A percentile compares a stretch with the other conserved stretches of the same genome.
Conservation (phyloP, 2,797 vertebrate genomes). For the Siniperca obscura region DNA sequence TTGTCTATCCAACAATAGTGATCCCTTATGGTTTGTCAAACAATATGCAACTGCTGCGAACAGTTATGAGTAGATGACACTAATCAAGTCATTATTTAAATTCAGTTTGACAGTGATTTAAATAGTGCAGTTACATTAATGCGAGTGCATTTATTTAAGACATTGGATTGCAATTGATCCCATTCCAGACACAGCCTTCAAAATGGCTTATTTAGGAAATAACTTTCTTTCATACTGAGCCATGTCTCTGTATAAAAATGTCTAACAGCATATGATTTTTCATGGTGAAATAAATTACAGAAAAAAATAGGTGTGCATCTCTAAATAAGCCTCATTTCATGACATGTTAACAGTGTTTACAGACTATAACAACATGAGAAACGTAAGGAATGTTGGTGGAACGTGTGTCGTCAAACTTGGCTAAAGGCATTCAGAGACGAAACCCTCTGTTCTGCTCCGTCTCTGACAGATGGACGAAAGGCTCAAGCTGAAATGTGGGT, state of each 20-base stretch:
- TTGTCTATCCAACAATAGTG: constrained; percentile 70
- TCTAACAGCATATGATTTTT: constrained; percentile 65
- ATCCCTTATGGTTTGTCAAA: constrained; percentile 77
- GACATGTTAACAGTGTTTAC: constrained; percentile 30
- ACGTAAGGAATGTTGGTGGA: constrained; percentile 49
- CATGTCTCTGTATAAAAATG: constrained; percentile 35
- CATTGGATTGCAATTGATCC: constrained; percentile 49
- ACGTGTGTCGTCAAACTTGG: constrained; percentile 29
- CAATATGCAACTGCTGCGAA: constrained; percentile 32
- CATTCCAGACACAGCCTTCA: constrained; percentile 28
- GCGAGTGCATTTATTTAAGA: constrained; percentile 50
- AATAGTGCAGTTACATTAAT: constrained; percentile 46
- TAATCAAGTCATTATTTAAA: constrained; percentile 58
- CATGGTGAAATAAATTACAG: constrained; percentile 81
- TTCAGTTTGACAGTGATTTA: constrained; percentile 56
- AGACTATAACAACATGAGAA: constrained; percentile 51
- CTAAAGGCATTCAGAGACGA: constrained; percentile 40
- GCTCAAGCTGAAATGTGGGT: constrained; percentile 14
- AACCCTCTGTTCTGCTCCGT: constrained; percentile 14
- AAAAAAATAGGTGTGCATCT: constrained; percentile 49
- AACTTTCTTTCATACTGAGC: constrained; percentile 4
- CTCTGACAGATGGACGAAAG: constrained; percentile 9
- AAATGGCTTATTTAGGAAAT: constrained; percentile 16
- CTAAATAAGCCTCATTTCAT: constrained; percentile 47
- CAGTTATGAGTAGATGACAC: constrained; percentile 38